Percentiles rank a stretch among this genome's conserved stretches.
phyloP scores from a whole-genome alignment of 2,888 invertebrate species.

The Pharmacophagus antenor region DNA sequence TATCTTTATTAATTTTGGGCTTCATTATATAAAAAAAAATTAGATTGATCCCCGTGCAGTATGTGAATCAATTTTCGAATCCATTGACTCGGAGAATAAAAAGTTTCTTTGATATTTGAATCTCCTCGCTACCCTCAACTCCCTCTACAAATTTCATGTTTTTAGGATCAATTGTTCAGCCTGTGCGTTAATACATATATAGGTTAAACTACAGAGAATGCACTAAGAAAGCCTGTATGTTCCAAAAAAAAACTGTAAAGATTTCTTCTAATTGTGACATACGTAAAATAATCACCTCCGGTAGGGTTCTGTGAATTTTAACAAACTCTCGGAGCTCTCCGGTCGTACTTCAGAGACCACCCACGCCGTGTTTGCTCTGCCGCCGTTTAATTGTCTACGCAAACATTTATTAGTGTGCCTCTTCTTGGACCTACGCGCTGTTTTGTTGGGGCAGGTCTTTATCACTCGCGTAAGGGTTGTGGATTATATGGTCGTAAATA shows the following conservation, averaged over 20 bases:
- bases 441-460: slow-evolving; percentile 47
- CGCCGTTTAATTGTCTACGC: slow-evolving; percentile 69
- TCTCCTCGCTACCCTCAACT: too few species aligned
- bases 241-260: slow-evolving; percentile 13
- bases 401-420: slow-evolving; percentile 64
- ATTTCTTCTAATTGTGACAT: slow-evolving; percentile 31
- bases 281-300: slow-evolving; percentile 35
- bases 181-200: too few species aligned
- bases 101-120: too few species aligned
- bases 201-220: too few species aligned
- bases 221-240: too few species aligned
- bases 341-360: slow-evolving; percentile 52
- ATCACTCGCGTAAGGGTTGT: slow-evolving; percentile 33
- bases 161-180: too few species aligned
- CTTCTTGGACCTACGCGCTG: slow-evolving; percentile 39
- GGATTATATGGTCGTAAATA: slow-evolving; percentile 38
- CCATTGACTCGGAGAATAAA: too few species aligned
- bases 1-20: background rate
- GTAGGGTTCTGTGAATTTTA: slow-evolving; percentile 52
- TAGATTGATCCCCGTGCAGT: too few species aligned
- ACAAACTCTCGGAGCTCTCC: slow-evolving; percentile 38
- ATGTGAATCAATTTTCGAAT: too few species aligned
- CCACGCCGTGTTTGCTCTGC: slow-evolving; percentile 62
- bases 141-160: too few species aligned
- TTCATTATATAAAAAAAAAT: too few species aligned